Conservation (phyloP, 2,888 invertebrate genomes). For the Ophion costatus region DNA sequence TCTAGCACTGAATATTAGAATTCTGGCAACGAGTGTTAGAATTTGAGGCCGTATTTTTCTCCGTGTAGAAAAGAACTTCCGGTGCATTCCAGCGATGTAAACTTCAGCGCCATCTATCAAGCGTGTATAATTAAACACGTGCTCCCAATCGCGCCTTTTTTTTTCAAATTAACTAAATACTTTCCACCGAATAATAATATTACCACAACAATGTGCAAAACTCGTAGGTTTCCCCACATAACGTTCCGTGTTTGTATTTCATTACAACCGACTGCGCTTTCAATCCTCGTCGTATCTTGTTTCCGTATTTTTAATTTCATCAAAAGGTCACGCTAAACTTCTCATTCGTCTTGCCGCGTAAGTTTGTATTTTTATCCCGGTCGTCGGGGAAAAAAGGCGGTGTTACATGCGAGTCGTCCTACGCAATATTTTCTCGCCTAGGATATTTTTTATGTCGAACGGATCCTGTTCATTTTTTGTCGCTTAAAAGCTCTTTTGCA, state of each 20-base stretch:
- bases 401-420: conserved; percentile 28
- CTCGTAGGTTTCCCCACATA: not conserved
- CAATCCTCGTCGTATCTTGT: not conserved
- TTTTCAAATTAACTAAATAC: not conserved
- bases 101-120: too few species aligned
- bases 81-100: too few species aligned
- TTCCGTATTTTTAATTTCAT: conserved; percentile 14
- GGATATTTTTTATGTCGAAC: not conserved
- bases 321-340: conserved; percentile 16
- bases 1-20: too few species aligned
- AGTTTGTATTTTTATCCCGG: conserved; percentile 36
- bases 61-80: too few species aligned
- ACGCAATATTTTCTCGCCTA: conserved; percentile 15
- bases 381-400: not conserved
- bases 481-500: not conserved
- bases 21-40: too few species aligned
- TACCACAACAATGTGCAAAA: not conserved
- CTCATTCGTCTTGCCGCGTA: conserved; percentile 10
- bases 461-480: not conserved
- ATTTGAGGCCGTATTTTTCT: too few species aligned
- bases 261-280: not conserved
- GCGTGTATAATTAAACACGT: not conserved
- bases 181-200: not conserved
- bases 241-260: not conserved
- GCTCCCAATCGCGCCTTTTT: not conserved